Evolutionary conservation across 64 coral and sea anemone species (phyloP).

Genomic region (Stichodactyla helianthus): DNA sequence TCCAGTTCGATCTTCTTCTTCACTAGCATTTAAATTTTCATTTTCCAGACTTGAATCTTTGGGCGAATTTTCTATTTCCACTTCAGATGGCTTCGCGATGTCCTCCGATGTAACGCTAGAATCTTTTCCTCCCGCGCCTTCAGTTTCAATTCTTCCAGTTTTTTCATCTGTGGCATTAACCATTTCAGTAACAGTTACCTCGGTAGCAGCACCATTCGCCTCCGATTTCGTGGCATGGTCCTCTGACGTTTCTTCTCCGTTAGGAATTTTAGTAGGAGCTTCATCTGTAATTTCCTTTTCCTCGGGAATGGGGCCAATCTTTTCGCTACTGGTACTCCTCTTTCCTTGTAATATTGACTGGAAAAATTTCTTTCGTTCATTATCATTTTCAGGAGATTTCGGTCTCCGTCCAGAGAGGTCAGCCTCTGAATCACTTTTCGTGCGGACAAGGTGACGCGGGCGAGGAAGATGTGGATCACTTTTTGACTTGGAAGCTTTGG

Average conservation of each 20-base stretch:
- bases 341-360: conserved; percentile 68
- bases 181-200: not conserved
- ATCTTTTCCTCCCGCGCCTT: not conserved
- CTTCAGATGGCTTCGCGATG: not conserved
- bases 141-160: not conserved
- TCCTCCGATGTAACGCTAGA: not conserved
- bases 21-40: not conserved
- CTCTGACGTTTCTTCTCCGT: not conserved
- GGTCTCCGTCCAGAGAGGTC: conserved; percentile 29
- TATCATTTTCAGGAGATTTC: conserved; percentile 51
- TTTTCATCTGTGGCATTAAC: not conserved
- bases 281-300: conserved; percentile 37
- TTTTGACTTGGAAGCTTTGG: not conserved
- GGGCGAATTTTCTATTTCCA: not conserved
- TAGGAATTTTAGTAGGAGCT: not conserved
- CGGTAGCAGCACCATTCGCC: not conserved
- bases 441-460: not conserved
- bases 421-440: conserved; percentile 20
- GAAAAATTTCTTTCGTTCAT: conserved; percentile 80
- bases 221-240: not conserved
- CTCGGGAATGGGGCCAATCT: conserved; percentile 49
- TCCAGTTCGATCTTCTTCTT: not conserved
- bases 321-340: conserved; percentile 17
- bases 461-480: not conserved
- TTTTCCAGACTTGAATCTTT: not conserved